phyloP scores from a whole-genome alignment of 92 coral and sea anemone genomes.

The Metridium senile region DNA sequence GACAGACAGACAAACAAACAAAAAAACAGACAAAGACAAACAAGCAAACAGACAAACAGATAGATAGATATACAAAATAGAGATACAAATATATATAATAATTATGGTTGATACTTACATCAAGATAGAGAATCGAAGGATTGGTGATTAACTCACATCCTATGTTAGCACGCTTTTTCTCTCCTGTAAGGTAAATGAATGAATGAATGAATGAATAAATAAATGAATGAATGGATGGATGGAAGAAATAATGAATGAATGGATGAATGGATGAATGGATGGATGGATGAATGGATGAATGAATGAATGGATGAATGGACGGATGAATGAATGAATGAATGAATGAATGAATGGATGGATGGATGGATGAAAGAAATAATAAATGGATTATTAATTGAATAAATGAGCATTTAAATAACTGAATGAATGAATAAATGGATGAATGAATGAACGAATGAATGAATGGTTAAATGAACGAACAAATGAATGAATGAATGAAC shows the following conservation, averaged over 20 bases:
- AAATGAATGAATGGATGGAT: not conserved
- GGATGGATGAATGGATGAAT: not conserved
- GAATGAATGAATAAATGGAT: not conserved
- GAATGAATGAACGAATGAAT: not conserved
- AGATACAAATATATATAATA: not conserved
- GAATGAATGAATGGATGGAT: not conserved
- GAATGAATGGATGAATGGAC: not conserved
- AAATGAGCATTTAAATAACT: no score
- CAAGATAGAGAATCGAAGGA: conserved; percentile 92
- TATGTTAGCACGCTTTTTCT: conserved; percentile 95
- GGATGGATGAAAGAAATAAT: not conserved
- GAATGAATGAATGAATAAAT: not conserved
- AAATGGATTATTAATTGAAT: not conserved
- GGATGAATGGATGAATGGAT: not conserved
- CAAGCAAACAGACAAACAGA: not conserved
- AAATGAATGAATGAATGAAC: not conserved
- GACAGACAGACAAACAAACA: not conserved
- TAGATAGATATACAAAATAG: no score
- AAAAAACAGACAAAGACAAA: not conserved
- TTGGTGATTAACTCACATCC: conserved; percentile 94
- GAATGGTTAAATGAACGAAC: not conserved
- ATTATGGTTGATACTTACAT: conserved; percentile 59
- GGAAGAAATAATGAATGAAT: not conserved
- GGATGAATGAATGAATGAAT: not conserved
- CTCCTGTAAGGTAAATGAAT: conserved; percentile 52